Evolutionary conservation across 2,113 vertebrate genomes (phyloP).

Genomic region (Ptilorrhoa leucosticta): DNA sequence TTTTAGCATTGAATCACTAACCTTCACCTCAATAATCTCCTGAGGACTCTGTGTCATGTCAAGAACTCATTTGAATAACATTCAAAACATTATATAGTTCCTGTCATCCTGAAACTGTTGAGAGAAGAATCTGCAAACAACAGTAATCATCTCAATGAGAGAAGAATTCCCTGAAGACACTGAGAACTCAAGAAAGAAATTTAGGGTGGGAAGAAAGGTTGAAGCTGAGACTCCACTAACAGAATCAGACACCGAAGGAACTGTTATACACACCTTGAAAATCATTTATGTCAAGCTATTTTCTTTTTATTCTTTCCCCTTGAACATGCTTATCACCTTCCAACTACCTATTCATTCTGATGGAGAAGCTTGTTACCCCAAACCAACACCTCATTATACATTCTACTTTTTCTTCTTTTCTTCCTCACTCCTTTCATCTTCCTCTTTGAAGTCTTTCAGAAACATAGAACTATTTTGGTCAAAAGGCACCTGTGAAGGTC

Average conservation of each 20-base stretch:
- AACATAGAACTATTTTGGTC: not conserved
- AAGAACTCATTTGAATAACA: not conserved
- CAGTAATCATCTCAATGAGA: not conserved
- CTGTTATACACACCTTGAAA: not conserved
- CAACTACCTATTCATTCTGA: not conserved
- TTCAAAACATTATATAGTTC: not conserved
- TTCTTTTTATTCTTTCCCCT: not conserved
- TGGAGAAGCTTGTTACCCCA: not conserved
- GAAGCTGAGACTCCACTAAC: not conserved
- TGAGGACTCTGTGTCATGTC: not conserved
- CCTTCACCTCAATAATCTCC: not conserved
- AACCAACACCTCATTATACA: not conserved
- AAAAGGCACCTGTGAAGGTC: not conserved
- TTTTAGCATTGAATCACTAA: constrained; percentile 11
- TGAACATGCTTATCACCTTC: not conserved
- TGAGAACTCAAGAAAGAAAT: not conserved
- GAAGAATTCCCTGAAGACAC: not conserved
- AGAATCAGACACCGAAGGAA: not conserved
- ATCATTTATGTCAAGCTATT: not conserved
- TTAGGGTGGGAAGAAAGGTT: not conserved
- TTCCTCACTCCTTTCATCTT: not conserved
- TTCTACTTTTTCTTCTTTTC: not conserved
- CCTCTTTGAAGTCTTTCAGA: not conserved
- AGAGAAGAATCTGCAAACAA: constrained; percentile 5
- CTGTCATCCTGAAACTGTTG: not conserved